Evolutionary conservation across 2,113 vertebrate species (phyloP).

Genomic region (Lophius piscatorius): DNA sequence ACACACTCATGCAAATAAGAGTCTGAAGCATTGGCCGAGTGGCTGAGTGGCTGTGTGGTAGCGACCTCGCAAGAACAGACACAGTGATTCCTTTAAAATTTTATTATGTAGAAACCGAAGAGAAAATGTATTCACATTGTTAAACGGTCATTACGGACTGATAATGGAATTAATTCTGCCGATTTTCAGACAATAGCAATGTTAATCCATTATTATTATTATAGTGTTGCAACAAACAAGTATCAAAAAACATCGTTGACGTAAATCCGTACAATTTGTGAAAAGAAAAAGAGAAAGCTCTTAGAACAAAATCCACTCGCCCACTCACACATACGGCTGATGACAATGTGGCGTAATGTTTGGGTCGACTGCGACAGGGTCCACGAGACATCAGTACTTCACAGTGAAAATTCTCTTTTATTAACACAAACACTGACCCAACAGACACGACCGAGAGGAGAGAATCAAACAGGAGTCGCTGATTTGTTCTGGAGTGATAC

Average conservation of each 20-base stretch:
- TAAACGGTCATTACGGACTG: constrained; percentile 35
- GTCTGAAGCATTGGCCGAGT: not conserved
- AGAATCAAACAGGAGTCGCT: constrained; percentile 43
- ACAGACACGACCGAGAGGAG: constrained; percentile 27
- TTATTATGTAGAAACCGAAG: constrained; percentile 71
- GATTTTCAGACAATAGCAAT: constrained; percentile 24
- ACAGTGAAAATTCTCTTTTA: constrained; percentile 52
- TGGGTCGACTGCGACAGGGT: constrained; percentile 34
- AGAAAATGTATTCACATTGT: constrained; percentile 56
- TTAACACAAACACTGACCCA: constrained; percentile 60
- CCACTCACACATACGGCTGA: constrained; percentile 39
- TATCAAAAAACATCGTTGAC: constrained; percentile 30
- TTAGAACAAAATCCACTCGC: constrained; percentile 32
- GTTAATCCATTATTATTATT: constrained; percentile 18
- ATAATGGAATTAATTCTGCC: constrained; percentile 12
- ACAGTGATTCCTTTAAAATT: constrained; percentile 18
- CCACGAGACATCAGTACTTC: constrained; percentile 53
- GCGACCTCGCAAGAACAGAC: not conserved
- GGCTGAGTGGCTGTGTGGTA: not conserved
- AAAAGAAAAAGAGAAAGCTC: constrained; percentile 21
- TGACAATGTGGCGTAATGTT: constrained; percentile 31
- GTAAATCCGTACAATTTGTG: constrained; percentile 31
- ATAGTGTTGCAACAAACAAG: constrained; percentile 18
- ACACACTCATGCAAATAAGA: not conserved
- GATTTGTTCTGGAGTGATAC: constrained; percentile 10